Conservation (phyloP, 2,888 invertebrate genomes). For the Oscheius myriophilus region DNA sequence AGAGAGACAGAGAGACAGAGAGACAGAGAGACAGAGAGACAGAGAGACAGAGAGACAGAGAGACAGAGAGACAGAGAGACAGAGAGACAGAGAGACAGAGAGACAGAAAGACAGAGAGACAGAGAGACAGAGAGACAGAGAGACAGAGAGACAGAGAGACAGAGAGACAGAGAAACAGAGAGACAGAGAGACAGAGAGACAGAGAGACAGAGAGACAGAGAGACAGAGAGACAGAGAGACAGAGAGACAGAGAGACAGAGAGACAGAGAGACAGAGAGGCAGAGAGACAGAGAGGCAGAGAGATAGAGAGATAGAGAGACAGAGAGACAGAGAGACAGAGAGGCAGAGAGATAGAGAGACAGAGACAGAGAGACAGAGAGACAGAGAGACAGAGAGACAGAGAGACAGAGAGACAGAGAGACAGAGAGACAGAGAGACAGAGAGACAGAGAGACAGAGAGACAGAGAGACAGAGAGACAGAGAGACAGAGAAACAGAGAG, state of each 20-base stretch:
- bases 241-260: neutral
- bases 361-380: neutral
- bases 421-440: neutral
- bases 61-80: neutral
- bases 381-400: neutral
- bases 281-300: neutral
- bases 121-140: neutral
- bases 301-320: neutral
- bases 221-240: neutral
- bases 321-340: neutral
- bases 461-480: neutral
- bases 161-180: neutral
- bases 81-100: neutral
- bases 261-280: neutral
- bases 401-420: neutral
- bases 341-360: constrained; percentile 7
- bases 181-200: neutral
- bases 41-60: neutral
- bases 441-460: neutral
- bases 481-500: neutral
- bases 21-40: neutral
- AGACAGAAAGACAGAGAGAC: neutral
- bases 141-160: neutral
- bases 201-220: neutral
- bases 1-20: neutral